Base-by-base conservation (phyloP, 2,888 invertebrate genomes). In the Theretra japonica region DNA sequence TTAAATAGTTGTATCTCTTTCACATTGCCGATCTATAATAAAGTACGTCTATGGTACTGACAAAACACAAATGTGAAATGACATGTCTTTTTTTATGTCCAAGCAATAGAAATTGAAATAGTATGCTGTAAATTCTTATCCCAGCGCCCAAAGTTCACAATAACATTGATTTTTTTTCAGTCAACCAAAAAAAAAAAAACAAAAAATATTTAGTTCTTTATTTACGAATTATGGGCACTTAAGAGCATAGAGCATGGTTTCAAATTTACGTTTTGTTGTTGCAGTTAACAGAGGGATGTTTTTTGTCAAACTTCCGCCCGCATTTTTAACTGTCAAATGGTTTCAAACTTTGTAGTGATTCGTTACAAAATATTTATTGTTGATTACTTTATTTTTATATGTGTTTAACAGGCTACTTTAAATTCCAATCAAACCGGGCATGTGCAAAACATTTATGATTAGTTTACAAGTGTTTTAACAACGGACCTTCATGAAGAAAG, bases 401-500 rank as follows among this genome's bases (percentile, higher is more conserved):
- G 28, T 17, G 5, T 59, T 19, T 59, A 59, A 17, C 19, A 60
- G 19, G 53, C 53, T 53, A n/a, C n/a, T 53, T n/a, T n/a, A n/a
- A n/a, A 1, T 19, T 53, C 5, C 19, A n/a, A n/a, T 50, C 4
- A 50, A 15, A n/a, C n/a, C 5, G 15, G 53, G 19, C n/a, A n/a
- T 0, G 41, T 15, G 11, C 21, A 21, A 21, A 41, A 17, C 21
- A 17, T 65, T 48, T 65, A 48, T 23, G 15, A 5, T 6, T 23
- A 0, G 33, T 23, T 25, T 58, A 21, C 21, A 23, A 59, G 62
- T 53, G 28, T 23, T 50, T 19, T 78, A 79, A 76, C 75, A 76
- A 19, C 53, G 58, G 21, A 65, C 59, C 76, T 79, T 73, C 78
- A 94, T 93, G 93, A 94, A 94, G 91, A 93, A 90, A 83, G 94